Evolutionary conservation across 1,140 invertebrate genomes (phyloP).

Genomic region (Drosophila sucinea): DNA sequence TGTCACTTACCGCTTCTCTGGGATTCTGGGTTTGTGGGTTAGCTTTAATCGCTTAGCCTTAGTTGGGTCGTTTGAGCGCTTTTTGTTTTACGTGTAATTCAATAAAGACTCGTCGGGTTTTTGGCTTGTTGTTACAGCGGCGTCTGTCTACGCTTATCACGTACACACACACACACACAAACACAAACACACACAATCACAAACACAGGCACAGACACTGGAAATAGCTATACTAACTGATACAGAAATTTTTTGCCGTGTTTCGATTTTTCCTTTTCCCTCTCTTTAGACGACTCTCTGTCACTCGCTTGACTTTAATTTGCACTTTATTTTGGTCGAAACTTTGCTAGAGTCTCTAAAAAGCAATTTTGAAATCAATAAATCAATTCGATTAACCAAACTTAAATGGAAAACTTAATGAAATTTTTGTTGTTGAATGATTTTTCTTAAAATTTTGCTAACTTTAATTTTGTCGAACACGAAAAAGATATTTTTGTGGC

Average conservation of each 20-base stretch:
- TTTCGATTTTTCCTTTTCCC: constrained; percentile 70
- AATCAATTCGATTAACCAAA: constrained; percentile 25
- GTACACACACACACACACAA: constrained; percentile 43
- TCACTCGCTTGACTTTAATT: constrained; percentile 19
- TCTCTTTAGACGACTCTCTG: not conserved
- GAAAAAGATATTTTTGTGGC: constrained; percentile 50
- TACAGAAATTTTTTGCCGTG: constrained; percentile 76
- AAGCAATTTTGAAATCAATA: constrained; percentile 3
- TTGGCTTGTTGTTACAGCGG: constrained; percentile 71
- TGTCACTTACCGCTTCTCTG: constrained; percentile 8
- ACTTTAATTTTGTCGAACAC: constrained; percentile 49
- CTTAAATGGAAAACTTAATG: constrained; percentile 32
- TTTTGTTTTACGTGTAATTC: constrained; percentile 76
- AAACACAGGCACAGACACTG: constrained; percentile 24
- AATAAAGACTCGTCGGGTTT: constrained; percentile 55
- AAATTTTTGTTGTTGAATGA: constrained; percentile 39
- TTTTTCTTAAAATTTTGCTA: constrained; percentile 38
- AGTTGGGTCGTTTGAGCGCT: constrained; percentile 38
- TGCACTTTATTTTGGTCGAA: constrained; percentile 28
- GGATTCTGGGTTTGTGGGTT: constrained; percentile 71
- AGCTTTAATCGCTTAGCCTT: constrained; percentile 58
- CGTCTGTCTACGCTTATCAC: constrained; percentile 74
- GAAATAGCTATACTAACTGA: constrained; percentile 62
- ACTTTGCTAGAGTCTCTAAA: not conserved
- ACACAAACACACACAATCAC: constrained; percentile 33